Conservation (phyloP, 2,888 invertebrate species). For the Lamellibrachia columna region DNA sequence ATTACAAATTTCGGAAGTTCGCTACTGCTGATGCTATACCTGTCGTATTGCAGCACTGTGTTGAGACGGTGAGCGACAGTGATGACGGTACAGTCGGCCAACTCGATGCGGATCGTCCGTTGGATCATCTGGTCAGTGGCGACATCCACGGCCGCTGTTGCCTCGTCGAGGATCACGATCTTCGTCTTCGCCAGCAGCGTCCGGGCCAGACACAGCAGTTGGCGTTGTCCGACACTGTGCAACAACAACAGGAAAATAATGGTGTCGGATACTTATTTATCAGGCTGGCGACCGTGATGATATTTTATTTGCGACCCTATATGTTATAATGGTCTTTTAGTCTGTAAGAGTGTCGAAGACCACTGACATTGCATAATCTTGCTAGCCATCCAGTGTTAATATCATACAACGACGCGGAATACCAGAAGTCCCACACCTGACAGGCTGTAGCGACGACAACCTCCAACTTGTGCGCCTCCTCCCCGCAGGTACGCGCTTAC, state of each 20-base stretch:
- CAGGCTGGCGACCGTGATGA: no score
- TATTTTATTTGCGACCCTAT: no score
- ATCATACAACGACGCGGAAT: no score
- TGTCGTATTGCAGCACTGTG: neutral
- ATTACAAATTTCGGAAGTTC: neutral
- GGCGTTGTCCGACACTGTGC: neutral
- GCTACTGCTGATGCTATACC: neutral
- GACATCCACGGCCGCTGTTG: neutral
- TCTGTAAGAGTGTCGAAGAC: no score
- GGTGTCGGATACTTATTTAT: no score
- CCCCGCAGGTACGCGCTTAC: no score
- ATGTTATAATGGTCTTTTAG: no score
- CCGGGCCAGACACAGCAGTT: neutral
- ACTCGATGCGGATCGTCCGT: neutral
- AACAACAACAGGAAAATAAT: neutral
- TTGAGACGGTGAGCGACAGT: neutral
- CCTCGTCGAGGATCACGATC: neutral
- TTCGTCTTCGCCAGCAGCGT: neutral
- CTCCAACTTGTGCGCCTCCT: no score
- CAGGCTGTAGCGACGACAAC: no score
- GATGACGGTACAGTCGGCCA: slow-evolving; percentile 3
- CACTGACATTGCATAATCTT: no score
- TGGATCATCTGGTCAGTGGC: neutral
- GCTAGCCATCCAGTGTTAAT: no score
- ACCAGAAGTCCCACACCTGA: no score